phyloP scores from a whole-genome alignment of 2,113 vertebrate genomes.

The Ciconia boyciana region DNA sequence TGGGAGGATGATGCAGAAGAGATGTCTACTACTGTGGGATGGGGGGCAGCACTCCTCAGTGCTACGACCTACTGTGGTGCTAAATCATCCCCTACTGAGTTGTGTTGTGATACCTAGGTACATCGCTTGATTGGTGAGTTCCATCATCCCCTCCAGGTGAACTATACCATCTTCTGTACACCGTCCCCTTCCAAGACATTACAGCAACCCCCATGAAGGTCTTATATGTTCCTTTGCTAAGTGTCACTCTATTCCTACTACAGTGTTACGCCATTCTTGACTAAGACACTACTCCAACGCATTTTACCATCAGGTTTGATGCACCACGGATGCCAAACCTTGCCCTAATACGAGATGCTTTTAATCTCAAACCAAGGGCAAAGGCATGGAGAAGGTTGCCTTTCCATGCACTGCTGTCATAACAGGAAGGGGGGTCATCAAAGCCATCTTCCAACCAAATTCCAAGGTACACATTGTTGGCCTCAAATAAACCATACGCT shows the following conservation, averaged over 20 bases:
- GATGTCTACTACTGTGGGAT: neutral
- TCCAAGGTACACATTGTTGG: neutral
- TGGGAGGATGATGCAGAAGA: neutral
- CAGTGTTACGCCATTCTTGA: neutral
- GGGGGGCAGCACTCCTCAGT: neutral
- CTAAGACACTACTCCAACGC: neutral
- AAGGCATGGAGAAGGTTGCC: neutral
- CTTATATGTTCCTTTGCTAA: neutral
- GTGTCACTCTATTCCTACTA: neutral
- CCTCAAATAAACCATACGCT: neutral
- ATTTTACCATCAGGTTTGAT: neutral
- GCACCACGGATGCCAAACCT: neutral
- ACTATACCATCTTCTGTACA: neutral
- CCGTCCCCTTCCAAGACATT: neutral
- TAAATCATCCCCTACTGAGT: neutral
- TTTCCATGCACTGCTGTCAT: neutral
- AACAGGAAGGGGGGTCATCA: neutral
- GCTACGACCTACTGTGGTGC: neutral
- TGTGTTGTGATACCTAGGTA: neutral
- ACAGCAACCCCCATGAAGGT: neutral
- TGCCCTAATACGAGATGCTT: neutral
- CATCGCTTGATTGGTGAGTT: neutral
- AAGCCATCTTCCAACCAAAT: neutral
- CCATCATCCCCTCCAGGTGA: neutral
- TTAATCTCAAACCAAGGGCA: neutral